These are phyloP conservation scores for Poeciliopsis turneri DNA, from an alignment of 2,797 vertebrate species.

Conservation along the genomic window DNA sequence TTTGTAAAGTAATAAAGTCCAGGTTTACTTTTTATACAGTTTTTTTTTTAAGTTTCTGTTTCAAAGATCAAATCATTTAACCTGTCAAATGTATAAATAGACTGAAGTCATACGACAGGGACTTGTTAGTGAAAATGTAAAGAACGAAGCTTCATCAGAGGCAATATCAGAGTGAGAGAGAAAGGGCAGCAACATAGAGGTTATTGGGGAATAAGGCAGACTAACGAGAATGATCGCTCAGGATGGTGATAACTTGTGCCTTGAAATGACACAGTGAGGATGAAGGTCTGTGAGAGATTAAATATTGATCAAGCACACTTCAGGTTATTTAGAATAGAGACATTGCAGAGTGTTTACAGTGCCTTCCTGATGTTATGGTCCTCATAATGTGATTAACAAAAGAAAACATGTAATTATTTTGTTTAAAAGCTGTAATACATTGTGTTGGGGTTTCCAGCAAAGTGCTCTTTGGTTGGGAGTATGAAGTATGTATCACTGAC, in stretches of 20 bases:
- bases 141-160: constrained; percentile 55
- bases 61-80: no score
- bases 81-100: no score
- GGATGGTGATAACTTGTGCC: constrained; percentile 32
- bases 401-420: constrained; percentile 37
- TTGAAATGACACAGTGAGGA: constrained; percentile 36
- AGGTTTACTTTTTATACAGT: no score
- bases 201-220: constrained; percentile 49
- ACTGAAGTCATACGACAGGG: constrained; percentile 66
- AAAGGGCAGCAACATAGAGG: constrained; percentile 34
- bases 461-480: constrained; percentile 28
- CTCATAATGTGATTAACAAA: constrained; percentile 44
- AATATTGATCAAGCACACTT: constrained; percentile 39
- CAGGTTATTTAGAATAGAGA: constrained; percentile 37
- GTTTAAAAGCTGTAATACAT: constrained; percentile 28
- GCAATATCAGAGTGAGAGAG: constrained; percentile 31
- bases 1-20: no score
- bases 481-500: constrained; percentile 56
- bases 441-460: constrained; percentile 11
- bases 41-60: no score
- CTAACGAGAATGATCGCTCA: constrained; percentile 49
- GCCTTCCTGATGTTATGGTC: constrained; percentile 20
- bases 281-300: constrained; percentile 14
- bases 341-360: constrained; percentile 47
- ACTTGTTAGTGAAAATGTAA: constrained; percentile 76